Evolutionary conservation across 2,888 invertebrate species (phyloP).

Genomic region (Agrotis segetum): DNA sequence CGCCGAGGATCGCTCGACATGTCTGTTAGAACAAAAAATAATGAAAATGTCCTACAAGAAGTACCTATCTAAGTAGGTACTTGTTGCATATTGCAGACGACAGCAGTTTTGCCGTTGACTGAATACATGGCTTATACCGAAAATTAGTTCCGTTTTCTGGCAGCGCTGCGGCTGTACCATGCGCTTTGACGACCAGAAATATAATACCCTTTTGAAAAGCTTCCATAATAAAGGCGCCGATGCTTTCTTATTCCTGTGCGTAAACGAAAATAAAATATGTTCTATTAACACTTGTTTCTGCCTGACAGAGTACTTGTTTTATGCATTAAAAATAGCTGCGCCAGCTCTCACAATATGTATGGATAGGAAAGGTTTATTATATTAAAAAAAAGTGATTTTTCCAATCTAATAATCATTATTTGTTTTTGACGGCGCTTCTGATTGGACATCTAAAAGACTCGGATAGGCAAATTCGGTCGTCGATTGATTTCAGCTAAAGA

Average conservation of each 20-base stretch:
- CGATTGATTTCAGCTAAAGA: no score
- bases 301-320: background rate
- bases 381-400: background rate
- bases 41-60: constrained; percentile 5
- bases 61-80: constrained; percentile 6
- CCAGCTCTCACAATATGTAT: background rate
- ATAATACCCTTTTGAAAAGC: background rate
- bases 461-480: no score
- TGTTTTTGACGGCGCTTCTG: no score
- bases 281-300: background rate
- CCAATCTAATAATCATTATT: background rate
- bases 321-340: background rate
- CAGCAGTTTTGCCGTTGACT: background rate
- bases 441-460: no score
- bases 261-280: background rate
- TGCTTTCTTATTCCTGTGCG: background rate
- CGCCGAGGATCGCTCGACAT: background rate
- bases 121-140: background rate
- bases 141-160: constrained; percentile 2
- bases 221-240: background rate
- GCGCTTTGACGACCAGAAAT: background rate
- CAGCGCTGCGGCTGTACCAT: background rate
- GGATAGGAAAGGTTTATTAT: background rate
- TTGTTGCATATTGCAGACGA: constrained; percentile 10
- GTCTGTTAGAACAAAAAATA: background rate